Conservation (phyloP, 2,113 vertebrate species). For the Eolophus roseicapilla region DNA sequence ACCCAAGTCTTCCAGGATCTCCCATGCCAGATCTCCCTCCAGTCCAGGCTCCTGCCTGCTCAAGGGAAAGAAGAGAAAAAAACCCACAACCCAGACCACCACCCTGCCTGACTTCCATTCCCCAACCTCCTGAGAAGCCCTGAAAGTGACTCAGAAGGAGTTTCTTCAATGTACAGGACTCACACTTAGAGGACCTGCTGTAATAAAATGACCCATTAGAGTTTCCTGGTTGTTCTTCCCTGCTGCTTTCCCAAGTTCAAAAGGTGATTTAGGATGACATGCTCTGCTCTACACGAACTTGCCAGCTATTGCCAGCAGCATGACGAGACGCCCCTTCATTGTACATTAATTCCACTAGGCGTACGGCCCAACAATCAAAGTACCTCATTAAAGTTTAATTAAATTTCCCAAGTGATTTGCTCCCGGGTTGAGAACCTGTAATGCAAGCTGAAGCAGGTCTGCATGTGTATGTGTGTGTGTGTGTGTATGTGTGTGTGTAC, state of each 20-base stretch:
- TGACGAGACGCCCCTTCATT: conserved; percentile 12
- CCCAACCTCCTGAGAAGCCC: neutral
- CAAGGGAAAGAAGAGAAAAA: neutral
- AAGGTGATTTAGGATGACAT: conserved; percentile 61
- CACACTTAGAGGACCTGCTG: neutral
- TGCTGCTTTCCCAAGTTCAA: conserved; percentile 21
- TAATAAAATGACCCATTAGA: neutral
- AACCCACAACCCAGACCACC: neutral
- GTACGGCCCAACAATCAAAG: conserved; percentile 51
- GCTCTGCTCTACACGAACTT: conserved; percentile 17
- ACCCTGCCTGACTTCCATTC: neutral
- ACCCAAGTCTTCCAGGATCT: neutral
- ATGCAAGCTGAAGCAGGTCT: conserved; percentile 30
- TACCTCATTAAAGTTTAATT: conserved; percentile 66
- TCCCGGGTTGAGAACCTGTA: conserved; percentile 42
- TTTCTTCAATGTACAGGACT: neutral
- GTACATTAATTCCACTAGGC: conserved; percentile 43
- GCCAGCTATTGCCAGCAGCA: conserved; percentile 42
- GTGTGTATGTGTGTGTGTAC: neutral
- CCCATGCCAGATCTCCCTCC: neutral
- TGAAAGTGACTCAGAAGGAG: neutral
- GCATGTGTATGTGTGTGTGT: neutral
- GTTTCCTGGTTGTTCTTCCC: neutral
- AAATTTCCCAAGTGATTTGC: conserved; percentile 57
- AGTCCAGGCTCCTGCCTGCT: neutral